Evolutionary conservation across 1,140 invertebrate species (phyloP).

Genomic region (Aphelenchoides avenae): DNA sequence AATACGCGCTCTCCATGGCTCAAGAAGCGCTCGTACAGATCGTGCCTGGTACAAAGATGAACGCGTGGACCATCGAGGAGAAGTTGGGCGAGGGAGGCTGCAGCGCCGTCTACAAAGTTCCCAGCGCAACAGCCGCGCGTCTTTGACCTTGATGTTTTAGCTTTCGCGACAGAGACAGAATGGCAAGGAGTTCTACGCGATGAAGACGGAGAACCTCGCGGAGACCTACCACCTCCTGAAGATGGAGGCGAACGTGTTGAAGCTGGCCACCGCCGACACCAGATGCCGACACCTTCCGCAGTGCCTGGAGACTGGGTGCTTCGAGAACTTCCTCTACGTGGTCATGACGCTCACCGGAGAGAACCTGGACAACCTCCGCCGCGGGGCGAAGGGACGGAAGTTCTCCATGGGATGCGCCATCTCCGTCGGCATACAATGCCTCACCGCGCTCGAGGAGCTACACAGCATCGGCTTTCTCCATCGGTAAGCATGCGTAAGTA

Average conservation of each 20-base stretch:
- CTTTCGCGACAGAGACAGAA: not conserved
- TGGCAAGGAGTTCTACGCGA: conserved; percentile 6
- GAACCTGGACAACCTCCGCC: conserved; percentile 35
- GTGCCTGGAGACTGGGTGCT: conserved; percentile 12
- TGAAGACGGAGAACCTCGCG: conserved; percentile 10
- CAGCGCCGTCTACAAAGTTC: conserved; percentile 20
- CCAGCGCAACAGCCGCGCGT: no score
- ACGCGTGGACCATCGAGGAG: no score
- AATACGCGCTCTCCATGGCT: no score
- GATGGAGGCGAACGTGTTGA: conserved; percentile 17
- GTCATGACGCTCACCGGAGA: conserved; percentile 48
- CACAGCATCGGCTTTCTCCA: conserved; percentile 45
- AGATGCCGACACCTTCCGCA: conserved; percentile 8
- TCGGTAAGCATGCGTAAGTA: no score
- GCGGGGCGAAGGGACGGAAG: conserved; percentile 24
- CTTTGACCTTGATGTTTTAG: no score
- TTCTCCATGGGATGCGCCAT: conserved; percentile 47
- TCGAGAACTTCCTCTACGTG: conserved; percentile 34
- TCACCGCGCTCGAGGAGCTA: conserved; percentile 42
- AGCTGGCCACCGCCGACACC: not conserved
- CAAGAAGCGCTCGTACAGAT: no score
- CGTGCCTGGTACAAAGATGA: no score
- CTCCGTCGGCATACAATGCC: conserved; percentile 37
- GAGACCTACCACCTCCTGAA: conserved; percentile 14
- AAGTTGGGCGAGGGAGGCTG: no score